phyloP scores from a whole-genome alignment of 2,888 invertebrate species.

The Scelioninae gen. 1 region DNA sequence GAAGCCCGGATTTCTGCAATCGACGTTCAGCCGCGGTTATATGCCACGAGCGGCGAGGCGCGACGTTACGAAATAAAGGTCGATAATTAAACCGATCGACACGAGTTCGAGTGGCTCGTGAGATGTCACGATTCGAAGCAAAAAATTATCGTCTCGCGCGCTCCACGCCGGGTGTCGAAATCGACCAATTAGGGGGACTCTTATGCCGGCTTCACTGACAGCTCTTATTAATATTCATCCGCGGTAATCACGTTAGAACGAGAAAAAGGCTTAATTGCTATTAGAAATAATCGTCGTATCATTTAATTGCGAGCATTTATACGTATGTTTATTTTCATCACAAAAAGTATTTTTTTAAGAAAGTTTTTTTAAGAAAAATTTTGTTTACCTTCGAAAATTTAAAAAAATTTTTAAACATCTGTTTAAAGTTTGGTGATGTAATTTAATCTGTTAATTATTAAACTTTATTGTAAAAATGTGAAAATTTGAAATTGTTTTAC shows the following conservation, averaged over 20 bases:
- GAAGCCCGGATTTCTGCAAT: slow-evolving; percentile 72
- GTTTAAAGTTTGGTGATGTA: background rate
- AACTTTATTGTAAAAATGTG: no score
- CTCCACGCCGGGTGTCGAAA: slow-evolving; percentile 59
- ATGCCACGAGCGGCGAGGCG: slow-evolving; percentile 66
- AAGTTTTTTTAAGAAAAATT: background rate
- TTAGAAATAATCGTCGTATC: slow-evolving; percentile 15
- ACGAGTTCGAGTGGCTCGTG: slow-evolving; percentile 69
- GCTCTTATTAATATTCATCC: slow-evolving; percentile 61
- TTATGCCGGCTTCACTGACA: slow-evolving; percentile 34
- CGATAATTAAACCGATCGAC: slow-evolving; percentile 69
- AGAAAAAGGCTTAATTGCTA: slow-evolving; percentile 15
- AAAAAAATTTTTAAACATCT: no score
- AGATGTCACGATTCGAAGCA: slow-evolving; percentile 67
- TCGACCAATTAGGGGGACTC: slow-evolving; percentile 59
- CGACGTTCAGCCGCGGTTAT: slow-evolving; percentile 44
- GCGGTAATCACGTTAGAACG: slow-evolving; percentile 4
- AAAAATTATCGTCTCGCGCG: slow-evolving; percentile 62
- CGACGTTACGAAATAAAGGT: slow-evolving; percentile 71
- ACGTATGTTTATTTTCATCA: background rate
- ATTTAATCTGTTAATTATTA: background rate
- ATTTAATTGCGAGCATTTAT: slow-evolving; percentile 25
- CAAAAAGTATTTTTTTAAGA: background rate
- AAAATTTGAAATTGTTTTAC: background rate
- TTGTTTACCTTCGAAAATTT: no score